Base-by-base conservation (phyloP, 2,888 invertebrate species). In the Drosophila bunnanda region DNA sequence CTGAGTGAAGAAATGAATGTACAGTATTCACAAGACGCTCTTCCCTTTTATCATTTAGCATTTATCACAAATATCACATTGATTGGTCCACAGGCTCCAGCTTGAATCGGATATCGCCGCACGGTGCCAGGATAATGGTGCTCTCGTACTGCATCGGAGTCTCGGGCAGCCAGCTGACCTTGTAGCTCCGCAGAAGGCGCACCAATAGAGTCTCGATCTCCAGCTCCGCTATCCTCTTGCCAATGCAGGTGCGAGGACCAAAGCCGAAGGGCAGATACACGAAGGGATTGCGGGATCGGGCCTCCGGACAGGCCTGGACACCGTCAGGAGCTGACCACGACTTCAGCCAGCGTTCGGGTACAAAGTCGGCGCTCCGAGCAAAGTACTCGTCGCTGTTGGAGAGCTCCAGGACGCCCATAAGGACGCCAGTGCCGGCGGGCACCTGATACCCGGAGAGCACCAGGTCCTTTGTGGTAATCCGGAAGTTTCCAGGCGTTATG, bases 271-370 rank as follows among this genome's bases (percentile, higher is more conserved):
- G 96, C 65, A 95, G 90, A 72, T 90, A 91, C 4, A 88, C 86
- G 52, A 92, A 92, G 0, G 91, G 90, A 73, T 89, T 87, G 0
- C 82, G 78, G 1, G 79, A 72, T 5, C 86, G 82, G 0, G 80
- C 77, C 8, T 67, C 77, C 0, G 90, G 90, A 20, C 90, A 90
- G 0, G 82, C 80, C 17, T 38, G 15, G 12, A 50, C 17, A 22
- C 50, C 50, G 3, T 52, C 73, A 0, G 59, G 62, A 36, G 59
- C 20, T 5, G 65, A 48, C 4, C 80, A 78, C 0, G 61, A 17
- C 46, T 93, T 93, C 10, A 94, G 77, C 97, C 97, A 97, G 48
- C 97, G 93, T 89, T 97, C 96, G 0, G 97, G 97, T 46, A 95
- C 90, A 86, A 94, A 97, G 62, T 94, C 93, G 0, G 93, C 85